These are phyloP conservation scores for Odontomachus brunneus DNA, from an alignment of 1,140 invertebrate species.

Conservation along the genomic window DNA sequence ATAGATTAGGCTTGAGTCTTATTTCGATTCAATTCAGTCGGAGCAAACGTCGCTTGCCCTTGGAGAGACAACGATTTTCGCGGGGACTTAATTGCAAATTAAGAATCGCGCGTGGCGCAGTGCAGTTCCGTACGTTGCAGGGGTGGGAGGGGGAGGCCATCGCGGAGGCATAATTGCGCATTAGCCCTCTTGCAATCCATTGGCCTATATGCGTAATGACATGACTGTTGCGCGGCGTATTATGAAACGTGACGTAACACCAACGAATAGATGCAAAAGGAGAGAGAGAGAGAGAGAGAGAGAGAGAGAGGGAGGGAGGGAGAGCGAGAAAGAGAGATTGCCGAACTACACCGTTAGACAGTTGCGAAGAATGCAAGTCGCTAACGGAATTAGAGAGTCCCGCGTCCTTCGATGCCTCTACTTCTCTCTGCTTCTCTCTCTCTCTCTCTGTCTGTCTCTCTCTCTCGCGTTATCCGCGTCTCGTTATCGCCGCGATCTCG, in stretches of 20 bases:
- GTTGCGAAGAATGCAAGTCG: slow-evolving; percentile 36
- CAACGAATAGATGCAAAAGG: slow-evolving; percentile 25
- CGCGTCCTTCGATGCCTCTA: slow-evolving; percentile 35
- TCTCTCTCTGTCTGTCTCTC: slow-evolving; percentile 7
- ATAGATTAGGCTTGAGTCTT: too few relatives aligned
- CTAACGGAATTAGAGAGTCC: slow-evolving; percentile 43
- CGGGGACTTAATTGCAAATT: slow-evolving; percentile 33
- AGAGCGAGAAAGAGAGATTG: slow-evolving; percentile 4
- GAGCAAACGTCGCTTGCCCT: background rate
- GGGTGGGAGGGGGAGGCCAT: too few relatives aligned
- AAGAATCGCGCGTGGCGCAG: slow-evolving; percentile 19
- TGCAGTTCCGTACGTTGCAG: too few relatives aligned
- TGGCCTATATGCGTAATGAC: slow-evolving; percentile 60
- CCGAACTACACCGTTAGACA: slow-evolving; percentile 54
- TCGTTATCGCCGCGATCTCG: slow-evolving; percentile 46
- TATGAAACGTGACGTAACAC: slow-evolving; percentile 52
- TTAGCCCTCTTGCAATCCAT: slow-evolving; percentile 47
- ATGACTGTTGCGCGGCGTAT: slow-evolving; percentile 27
- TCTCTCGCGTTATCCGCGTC: background rate
- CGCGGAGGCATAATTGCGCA: slow-evolving; percentile 28
- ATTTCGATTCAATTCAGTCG: slow-evolving; percentile 1
- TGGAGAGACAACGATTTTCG: slow-evolving; percentile 10
- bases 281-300: too few relatives aligned
- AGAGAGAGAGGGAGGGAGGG: too few relatives aligned
- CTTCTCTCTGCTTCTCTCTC: background rate